A percentile compares a stretch with the other conserved stretches of the same genome.
Conservation (phyloP, 2,797 vertebrate species). For the Pelochelys cantorii region DNA sequence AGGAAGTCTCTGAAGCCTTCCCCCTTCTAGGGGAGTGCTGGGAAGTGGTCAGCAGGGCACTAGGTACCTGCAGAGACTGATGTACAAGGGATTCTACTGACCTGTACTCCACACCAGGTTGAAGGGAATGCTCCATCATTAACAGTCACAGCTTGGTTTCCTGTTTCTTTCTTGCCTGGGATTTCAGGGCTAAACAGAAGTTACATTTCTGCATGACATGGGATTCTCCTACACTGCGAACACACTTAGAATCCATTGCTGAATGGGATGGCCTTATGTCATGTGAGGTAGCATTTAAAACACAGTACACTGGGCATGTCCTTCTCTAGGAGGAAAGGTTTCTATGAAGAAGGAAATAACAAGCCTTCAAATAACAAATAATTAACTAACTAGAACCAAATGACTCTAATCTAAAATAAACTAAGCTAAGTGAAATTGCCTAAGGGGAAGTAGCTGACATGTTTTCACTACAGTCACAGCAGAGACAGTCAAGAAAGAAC, state of each 20-base stretch:
- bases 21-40: no score
- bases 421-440: background rate
- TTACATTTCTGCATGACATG: no score
- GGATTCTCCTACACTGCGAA: no score
- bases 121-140: no score
- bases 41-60: no score
- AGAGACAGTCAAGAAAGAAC: background rate
- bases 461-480: background rate
- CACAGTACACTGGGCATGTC: background rate
- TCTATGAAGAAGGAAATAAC: background rate
- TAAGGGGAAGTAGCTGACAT: background rate
- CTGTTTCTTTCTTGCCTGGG: no score
- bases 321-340: background rate
- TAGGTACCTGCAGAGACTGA: no score
- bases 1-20: no score
- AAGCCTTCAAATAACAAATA: background rate
- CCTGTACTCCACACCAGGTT: no score
- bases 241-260: background rate
- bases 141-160: no score
- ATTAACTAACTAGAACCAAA: background rate
- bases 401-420: background rate
- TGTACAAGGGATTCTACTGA: no score
- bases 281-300: background rate
- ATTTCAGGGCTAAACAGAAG: no score
- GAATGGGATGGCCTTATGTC: background rate